Base-by-base conservation (phyloP, 1,140 invertebrate species). In the Uloborus diversus region DNA sequence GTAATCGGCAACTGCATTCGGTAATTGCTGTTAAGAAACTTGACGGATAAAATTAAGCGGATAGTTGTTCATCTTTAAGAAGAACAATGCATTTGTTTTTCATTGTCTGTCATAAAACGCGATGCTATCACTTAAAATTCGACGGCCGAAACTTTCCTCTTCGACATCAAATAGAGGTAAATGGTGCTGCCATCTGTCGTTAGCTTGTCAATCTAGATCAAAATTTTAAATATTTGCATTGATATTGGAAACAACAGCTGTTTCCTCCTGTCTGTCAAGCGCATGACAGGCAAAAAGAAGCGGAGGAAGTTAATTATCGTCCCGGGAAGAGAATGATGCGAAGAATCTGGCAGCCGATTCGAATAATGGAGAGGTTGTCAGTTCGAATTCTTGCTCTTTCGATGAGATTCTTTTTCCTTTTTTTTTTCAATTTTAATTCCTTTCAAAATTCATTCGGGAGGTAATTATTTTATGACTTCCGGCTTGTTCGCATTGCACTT, bases 291-390 rank as follows among this genome's bases (percentile, higher is more conserved):
- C 69, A 57, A 73, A 73, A 49, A 59, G 69, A 61, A 61, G 47
- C 56, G 47, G 30, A 59, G 35, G 57, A 73, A 73, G 42, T 73
- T 73, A 73, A 73, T 73, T 73, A 73, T 73, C 57, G 49, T 73
- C 68, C 33, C 27, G 42, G 68, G 49, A 30, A 30, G 68, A 70
- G 57, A 70, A 70, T 70, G 56, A 70, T 70, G 68, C 68, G 57
- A 20, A 42, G 68, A 56, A 57, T 68, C 37, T 49, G 64, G 64
- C 64, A 68, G 42, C 42, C 51, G 64, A 68, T 27, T 9, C n/a
- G 64, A 68, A 68, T 42, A 32, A 68, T 51, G 17, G 25, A 53
- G 53, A 13, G 17, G 9, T 17, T 68, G 32, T 28, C 27, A 25
- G 28, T 27, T 68, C 13, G 65, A n/a, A n/a, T n/a, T n/a, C n/a